A percentile compares a stretch with the other conserved stretches of the same genome.
These are phyloP conservation scores for Xestia c-nigrum DNA, from an alignment of 2,888 invertebrate species.

Conservation along the genomic window DNA sequence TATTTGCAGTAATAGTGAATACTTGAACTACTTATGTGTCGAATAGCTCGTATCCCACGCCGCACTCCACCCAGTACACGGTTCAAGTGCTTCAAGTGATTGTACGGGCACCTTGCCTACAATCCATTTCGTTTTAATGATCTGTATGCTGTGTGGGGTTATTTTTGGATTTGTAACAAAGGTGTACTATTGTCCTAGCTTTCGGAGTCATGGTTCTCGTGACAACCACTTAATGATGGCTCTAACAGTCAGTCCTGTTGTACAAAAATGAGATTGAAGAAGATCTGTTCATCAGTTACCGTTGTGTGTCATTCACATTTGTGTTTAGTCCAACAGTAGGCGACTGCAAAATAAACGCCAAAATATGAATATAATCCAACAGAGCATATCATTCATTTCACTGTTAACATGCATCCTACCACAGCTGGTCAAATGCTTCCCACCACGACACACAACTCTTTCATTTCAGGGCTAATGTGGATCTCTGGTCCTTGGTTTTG, in stretches of 20 bases:
- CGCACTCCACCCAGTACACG: conserved; percentile 51
- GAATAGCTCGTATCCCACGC: conserved; percentile 70
- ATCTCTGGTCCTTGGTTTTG: background rate
- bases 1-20: conserved; percentile 38
- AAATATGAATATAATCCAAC: background rate
- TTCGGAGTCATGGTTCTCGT: background rate
- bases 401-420: background rate
- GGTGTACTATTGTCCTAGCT: background rate
- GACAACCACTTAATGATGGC: background rate
- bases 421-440: background rate
- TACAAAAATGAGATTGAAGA: no score
- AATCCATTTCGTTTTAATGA: conserved; percentile 61
- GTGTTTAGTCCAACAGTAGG: background rate
- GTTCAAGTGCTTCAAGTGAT: conserved; percentile 67
- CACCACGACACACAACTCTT: background rate
- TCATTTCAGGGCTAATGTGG: background rate
- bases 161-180: conserved; percentile 43
- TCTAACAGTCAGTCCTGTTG: background rate
- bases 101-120: conserved; percentile 60
- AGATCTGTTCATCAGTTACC: no score
- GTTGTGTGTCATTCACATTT: no score
- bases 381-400: no score
- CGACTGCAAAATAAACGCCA: background rate
- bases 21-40: conserved; percentile 67
- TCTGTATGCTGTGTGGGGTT: conserved; percentile 29